phyloP scores from a whole-genome alignment of 2,797 vertebrate species.

The Pelodytes ibericus region DNA sequence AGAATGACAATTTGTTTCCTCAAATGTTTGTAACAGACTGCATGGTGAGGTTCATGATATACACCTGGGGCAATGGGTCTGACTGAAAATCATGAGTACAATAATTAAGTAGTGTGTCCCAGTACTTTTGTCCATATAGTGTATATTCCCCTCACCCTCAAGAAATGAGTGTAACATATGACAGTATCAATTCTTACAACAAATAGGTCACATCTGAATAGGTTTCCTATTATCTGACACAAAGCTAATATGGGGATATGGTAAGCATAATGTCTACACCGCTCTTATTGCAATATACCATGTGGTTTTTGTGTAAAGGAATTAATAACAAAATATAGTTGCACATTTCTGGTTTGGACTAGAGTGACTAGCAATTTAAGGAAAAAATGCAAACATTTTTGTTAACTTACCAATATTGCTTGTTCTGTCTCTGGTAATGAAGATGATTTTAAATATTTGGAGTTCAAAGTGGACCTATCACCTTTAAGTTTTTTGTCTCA shows the following conservation, averaged over 20 bases:
- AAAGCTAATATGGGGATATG: conserved; percentile 2
- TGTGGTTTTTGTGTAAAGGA: conserved; percentile 14
- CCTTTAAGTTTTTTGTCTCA: neutral
- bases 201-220: no score
- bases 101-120: neutral
- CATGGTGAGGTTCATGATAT: no score
- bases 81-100: no score
- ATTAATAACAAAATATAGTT: conserved; percentile 17
- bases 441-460: neutral
- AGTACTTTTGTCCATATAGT: no score
- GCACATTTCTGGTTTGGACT: no score
- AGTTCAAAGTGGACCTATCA: neutral
- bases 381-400: neutral
- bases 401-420: conserved; percentile 15
- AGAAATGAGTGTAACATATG: neutral
- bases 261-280: conserved; percentile 1
- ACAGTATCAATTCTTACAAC: neutral
- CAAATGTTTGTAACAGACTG: no score
- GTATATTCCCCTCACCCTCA: no score
- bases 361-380: no score
- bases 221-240: neutral
- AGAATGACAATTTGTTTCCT: no score
- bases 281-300: conserved; percentile 31
- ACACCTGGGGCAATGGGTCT: no score
- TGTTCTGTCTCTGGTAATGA: neutral